Conservation (phyloP, 2,113 vertebrate genomes). For the Silurus meridionalis region DNA sequence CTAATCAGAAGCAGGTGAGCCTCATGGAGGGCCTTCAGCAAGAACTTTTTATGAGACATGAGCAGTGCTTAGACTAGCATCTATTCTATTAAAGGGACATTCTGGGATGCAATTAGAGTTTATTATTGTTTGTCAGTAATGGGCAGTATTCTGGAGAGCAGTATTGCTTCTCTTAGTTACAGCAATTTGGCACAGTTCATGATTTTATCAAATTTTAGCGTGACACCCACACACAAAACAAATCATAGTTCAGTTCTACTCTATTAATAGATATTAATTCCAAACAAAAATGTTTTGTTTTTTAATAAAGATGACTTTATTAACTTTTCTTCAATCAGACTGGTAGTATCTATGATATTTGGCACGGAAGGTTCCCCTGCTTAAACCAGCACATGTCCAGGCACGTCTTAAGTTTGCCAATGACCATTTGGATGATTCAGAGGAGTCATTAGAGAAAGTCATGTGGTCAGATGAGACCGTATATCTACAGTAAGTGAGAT, state of each 20-base stretch:
- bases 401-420: no score
- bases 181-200: not conserved
- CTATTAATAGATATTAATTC: not conserved
- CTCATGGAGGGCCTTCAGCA: slow-evolving; percentile 37
- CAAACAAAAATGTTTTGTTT: not conserved
- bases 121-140: not conserved
- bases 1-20: slow-evolving; percentile 75
- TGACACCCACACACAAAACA: not conserved
- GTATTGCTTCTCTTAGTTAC: not conserved
- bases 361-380: no score
- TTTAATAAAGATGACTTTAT: not conserved
- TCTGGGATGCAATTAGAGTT: not conserved
- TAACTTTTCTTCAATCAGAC: not conserved
- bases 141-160: not conserved
- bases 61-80: not conserved
- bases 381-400: no score
- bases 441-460: no score
- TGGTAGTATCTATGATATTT: not conserved
- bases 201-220: not conserved
- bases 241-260: not conserved
- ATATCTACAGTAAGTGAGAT: not conserved
- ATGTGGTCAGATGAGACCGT: no score
- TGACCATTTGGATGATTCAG: no score
- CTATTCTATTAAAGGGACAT: not conserved
- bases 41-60: slow-evolving; percentile 1